These are phyloP conservation scores for Aphodius granarius DNA, from an alignment of 2,888 invertebrate species.

Conservation along the genomic window DNA sequence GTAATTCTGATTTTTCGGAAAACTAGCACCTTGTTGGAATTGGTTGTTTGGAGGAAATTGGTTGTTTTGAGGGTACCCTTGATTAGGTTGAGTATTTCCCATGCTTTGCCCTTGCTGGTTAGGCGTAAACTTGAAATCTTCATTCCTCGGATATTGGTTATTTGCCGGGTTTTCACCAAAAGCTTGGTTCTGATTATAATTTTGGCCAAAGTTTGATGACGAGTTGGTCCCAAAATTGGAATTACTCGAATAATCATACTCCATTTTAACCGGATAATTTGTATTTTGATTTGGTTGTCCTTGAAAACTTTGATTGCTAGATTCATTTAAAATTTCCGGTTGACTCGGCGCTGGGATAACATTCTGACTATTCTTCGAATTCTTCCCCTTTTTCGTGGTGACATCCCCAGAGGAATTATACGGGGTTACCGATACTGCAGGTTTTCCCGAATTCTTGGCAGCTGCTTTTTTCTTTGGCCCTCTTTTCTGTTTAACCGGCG, in stretches of 20 bases:
- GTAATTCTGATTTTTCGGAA: background rate
- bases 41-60: conserved; percentile 25
- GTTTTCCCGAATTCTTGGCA: conserved; percentile 53
- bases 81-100: conserved; percentile 29
- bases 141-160: background rate
- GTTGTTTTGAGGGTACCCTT: conserved; percentile 38
- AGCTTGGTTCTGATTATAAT: conserved; percentile 12
- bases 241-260: background rate
- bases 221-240: background rate
- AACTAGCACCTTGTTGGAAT: background rate
- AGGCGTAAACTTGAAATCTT: background rate
- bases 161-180: background rate
- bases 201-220: background rate
- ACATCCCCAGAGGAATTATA: conserved; percentile 40
- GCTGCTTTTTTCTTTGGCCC: conserved; percentile 50
- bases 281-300: conserved; percentile 17
- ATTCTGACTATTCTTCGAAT: conserved; percentile 21
- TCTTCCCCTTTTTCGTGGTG: conserved; percentile 22
- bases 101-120: conserved; percentile 29
- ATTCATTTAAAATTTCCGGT: conserved; percentile 23
- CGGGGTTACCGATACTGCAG: conserved; percentile 60
- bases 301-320: conserved; percentile 21
- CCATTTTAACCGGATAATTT: conserved; percentile 10
- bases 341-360: background rate
- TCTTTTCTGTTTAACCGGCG: conserved; percentile 50